These are phyloP conservation scores for Clunio marinus DNA, from an alignment of 2,888 invertebrate genomes.

Conservation along the genomic window DNA sequence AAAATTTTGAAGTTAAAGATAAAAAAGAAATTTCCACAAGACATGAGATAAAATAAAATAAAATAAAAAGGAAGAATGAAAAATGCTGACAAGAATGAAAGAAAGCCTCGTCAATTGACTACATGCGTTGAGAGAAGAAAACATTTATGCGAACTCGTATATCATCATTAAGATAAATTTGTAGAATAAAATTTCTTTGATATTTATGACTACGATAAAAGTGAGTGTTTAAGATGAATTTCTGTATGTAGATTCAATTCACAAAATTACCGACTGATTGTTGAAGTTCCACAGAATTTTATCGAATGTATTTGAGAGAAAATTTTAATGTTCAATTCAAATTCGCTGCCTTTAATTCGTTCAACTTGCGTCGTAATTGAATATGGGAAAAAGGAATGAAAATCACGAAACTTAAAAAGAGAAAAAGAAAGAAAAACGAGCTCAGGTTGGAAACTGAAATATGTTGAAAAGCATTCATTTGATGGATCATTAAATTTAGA, in stretches of 20 bases:
- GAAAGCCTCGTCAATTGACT: background rate
- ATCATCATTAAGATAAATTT: constrained; percentile 24
- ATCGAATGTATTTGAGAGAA: background rate
- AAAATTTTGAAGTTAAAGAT: background rate
- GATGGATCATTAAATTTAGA: constrained; percentile 38
- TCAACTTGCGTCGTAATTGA: background rate
- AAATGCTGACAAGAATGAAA: background rate
- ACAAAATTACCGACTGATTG: background rate
- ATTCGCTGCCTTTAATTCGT: constrained; percentile 2
- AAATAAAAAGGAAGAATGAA: too few relatives aligned
- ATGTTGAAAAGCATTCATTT: constrained; percentile 33
- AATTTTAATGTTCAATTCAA: background rate
- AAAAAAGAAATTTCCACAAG: background rate
- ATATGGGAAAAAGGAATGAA: background rate
- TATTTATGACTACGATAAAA: constrained; percentile 13
- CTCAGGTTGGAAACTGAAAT: constrained; percentile 33
- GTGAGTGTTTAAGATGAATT: background rate
- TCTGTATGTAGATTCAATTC: background rate
- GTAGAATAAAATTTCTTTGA: constrained; percentile 13
- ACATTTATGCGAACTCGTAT: background rate
- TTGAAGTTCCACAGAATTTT: background rate
- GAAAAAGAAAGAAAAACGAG: background rate
- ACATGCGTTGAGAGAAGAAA: background rate
- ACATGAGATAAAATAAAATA: too few relatives aligned
- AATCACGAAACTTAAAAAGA: background rate